Conservation (phyloP, 2,888 invertebrate species). For the Cistogaster globosa region DNA sequence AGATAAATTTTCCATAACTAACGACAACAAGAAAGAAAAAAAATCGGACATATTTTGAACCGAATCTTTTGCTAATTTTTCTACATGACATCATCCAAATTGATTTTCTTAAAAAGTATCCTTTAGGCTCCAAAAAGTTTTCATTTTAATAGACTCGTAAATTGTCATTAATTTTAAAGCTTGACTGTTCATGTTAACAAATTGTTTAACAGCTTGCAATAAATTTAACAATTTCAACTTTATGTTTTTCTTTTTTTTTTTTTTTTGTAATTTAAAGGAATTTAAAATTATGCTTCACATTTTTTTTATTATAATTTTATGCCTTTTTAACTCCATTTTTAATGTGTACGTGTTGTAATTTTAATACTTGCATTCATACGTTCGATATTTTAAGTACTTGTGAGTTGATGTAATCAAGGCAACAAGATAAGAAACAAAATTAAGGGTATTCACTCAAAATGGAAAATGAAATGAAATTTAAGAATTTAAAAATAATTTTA, state of each 20-base stretch:
- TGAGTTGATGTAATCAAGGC: conserved; percentile 64
- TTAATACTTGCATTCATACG: conserved; percentile 33
- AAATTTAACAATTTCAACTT: conserved; percentile 47
- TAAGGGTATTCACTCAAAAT: conserved; percentile 19
- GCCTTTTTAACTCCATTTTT: conserved; percentile 62
- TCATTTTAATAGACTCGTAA: conserved; percentile 15
- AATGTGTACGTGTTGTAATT: conserved; percentile 65
- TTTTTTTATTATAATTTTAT: conserved; percentile 56
- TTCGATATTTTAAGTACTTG: conserved; percentile 32
- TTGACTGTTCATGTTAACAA: conserved; percentile 41
- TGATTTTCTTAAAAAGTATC: too few relatives aligned
- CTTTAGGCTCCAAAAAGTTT: not conserved
- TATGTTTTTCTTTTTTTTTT: conserved; percentile 2
- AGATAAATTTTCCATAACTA: too few relatives aligned
- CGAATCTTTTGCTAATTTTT: too few relatives aligned
- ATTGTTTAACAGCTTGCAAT: conserved; percentile 56
- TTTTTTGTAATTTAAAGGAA: conserved; percentile 24
- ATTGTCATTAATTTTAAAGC: conserved; percentile 28
- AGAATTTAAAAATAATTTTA: not conserved
- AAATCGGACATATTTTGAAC: too few relatives aligned
- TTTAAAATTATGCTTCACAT: conserved; percentile 28
- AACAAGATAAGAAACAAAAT: conserved; percentile 39
- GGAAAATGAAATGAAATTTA: not conserved
- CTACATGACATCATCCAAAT: too few relatives aligned
- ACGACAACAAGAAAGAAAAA: too few relatives aligned